Evolutionary conservation across 2,888 invertebrate genomes (phyloP).

Genomic region (Cerastoderma edule): DNA sequence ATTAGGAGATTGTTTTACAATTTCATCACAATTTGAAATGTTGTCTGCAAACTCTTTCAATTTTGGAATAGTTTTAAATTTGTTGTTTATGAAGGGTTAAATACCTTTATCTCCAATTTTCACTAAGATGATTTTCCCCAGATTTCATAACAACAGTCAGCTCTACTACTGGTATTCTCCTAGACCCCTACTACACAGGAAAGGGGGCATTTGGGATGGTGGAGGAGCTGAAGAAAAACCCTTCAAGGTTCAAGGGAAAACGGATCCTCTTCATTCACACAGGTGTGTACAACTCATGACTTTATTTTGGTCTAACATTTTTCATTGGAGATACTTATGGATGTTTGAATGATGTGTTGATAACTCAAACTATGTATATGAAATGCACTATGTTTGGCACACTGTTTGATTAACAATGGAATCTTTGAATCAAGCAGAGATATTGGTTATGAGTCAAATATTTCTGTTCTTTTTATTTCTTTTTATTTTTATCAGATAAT

Average conservation of each 20-base stretch:
- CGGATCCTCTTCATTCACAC: constrained; percentile 72
- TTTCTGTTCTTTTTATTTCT: too few relatives aligned
- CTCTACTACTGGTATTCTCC: constrained; percentile 68
- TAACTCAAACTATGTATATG: background rate
- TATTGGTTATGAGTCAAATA: background rate
- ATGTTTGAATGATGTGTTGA: background rate
- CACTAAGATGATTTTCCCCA: too few relatives aligned
- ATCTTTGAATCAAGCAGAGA: background rate
- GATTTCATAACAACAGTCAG: constrained; percentile 67
- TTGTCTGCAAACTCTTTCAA: background rate
- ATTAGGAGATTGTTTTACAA: background rate
- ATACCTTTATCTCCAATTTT: too few relatives aligned
- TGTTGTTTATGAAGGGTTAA: background rate
- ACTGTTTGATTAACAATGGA: background rate
- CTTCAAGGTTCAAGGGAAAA: constrained; percentile 67
- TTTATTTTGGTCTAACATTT: background rate
- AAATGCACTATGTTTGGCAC: background rate
- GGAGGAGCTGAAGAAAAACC: constrained; percentile 62
- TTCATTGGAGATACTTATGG: background rate
- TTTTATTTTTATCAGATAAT: too few relatives aligned
- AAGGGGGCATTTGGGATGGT: constrained; percentile 73
- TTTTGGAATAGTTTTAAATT: background rate
- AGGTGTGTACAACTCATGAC: constrained; percentile 49
- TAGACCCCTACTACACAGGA: constrained; percentile 78
- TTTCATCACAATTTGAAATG: background rate